phyloP scores from a whole-genome alignment of 2,888 invertebrate genomes.

The Galerucella nymphaeae region DNA sequence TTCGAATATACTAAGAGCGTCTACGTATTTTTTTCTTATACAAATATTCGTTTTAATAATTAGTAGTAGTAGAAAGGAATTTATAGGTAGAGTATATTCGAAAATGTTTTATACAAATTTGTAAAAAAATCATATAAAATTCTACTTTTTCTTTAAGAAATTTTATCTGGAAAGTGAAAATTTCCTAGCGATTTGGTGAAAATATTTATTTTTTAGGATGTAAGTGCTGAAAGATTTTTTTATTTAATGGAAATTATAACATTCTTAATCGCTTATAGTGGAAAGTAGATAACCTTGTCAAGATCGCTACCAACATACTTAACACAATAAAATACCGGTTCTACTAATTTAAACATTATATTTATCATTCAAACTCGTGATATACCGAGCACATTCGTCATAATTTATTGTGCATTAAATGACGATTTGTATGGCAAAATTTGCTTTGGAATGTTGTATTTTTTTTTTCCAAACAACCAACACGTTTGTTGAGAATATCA shows the following conservation, averaged over 20 bases:
- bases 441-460: background rate
- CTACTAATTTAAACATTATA: background rate
- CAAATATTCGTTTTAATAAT: too few species aligned
- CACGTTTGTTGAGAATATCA: background rate
- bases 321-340: conserved; percentile 14
- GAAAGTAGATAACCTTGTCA: conserved; percentile 12
- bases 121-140: too few species aligned
- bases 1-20: background rate
- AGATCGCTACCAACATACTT: background rate
- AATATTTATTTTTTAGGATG: too few species aligned
- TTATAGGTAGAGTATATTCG: too few species aligned
- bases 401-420: background rate
- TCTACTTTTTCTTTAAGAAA: too few species aligned
- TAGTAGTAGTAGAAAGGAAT: too few species aligned
- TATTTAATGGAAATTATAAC: background rate
- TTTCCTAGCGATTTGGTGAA: too few species aligned
- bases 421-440: background rate
- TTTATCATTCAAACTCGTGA: conserved; percentile 1
- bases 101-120: too few species aligned
- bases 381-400: background rate
- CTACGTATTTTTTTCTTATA: background rate
- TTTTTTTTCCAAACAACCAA: background rate
- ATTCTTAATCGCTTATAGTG: background rate
- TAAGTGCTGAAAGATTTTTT: background rate
- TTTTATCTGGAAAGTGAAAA: too few species aligned